These are phyloP conservation scores for Pediacus dermestoides DNA, from an alignment of 2,888 invertebrate species.

Conservation along the genomic window DNA sequence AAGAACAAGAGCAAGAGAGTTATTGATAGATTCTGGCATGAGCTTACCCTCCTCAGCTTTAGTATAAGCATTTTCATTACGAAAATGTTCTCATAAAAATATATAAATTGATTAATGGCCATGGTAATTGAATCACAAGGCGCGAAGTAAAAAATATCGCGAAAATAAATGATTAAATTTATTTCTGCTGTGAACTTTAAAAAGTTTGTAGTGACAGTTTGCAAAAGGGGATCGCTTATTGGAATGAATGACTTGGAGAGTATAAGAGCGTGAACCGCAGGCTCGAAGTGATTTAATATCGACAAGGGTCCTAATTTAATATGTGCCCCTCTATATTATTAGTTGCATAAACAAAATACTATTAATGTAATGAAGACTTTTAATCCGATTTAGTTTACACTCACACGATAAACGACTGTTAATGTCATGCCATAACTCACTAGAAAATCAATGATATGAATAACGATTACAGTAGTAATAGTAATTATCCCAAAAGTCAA, in stretches of 20 bases:
- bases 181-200: slow-evolving; percentile 45
- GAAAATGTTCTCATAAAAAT: slow-evolving; percentile 47
- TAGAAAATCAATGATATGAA: slow-evolving; percentile 1
- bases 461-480: too few relatives aligned
- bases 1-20: too few relatives aligned
- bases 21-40: slow-evolving; percentile 4
- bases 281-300: slow-evolving; percentile 43
- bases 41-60: background rate
- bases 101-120: slow-evolving; percentile 50
- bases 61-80: slow-evolving; percentile 41
- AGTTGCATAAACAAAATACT: slow-evolving; percentile 43
- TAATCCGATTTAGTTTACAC: slow-evolving; percentile 38
- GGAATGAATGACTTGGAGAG: slow-evolving; percentile 40
- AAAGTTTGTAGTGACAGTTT: slow-evolving; percentile 46
- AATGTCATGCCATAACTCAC: slow-evolving; percentile 6
- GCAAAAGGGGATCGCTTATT: slow-evolving; percentile 42
- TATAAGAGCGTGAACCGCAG: slow-evolving; percentile 41
- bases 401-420: slow-evolving; percentile 29
- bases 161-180: slow-evolving; percentile 46
- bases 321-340: slow-evolving; percentile 41
- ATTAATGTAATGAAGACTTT: slow-evolving; percentile 43
- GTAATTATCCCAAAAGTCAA: too few relatives aligned
- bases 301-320: slow-evolving; percentile 44
- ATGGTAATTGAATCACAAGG: slow-evolving; percentile 49
- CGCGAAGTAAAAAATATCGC: slow-evolving; percentile 45